These are phyloP conservation scores for Gila robusta DNA, from an alignment of 2,797 vertebrate genomes.

Conservation along the genomic window DNA sequence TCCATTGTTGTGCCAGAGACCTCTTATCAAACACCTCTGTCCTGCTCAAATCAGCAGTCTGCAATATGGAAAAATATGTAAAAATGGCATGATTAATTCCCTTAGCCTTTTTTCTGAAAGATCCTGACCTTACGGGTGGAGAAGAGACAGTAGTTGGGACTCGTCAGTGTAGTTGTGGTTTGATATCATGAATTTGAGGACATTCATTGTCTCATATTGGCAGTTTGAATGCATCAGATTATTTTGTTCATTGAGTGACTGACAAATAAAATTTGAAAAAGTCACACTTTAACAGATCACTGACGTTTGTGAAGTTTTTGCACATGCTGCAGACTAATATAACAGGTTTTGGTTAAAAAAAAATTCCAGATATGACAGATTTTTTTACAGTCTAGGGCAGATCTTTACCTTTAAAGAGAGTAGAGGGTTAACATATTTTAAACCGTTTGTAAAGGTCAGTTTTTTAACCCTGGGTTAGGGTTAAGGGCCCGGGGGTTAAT, in stretches of 20 bases:
- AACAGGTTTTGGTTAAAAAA: neutral
- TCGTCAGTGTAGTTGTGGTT: slow-evolving; percentile 12
- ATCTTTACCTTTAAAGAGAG: neutral
- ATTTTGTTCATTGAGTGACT: slow-evolving; percentile 7
- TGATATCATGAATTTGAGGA: slow-evolving; percentile 49
- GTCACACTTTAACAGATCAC: neutral
- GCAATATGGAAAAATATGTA: slow-evolving; percentile 84
- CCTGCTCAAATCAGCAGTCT: slow-evolving; percentile 76
- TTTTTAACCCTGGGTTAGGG: neutral
- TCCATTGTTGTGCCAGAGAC: slow-evolving; percentile 75
- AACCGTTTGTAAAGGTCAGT: neutral
- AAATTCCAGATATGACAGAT: neutral
- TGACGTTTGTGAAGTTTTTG: neutral
- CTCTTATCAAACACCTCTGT: slow-evolving; percentile 78
- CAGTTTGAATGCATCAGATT: slow-evolving; percentile 15
- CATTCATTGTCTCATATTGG: neutral
- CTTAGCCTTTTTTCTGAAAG: slow-evolving; percentile 66
- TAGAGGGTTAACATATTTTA: neutral
- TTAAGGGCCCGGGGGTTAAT: neutral
- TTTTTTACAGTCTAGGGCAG: neutral
- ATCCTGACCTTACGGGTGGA: slow-evolving; percentile 52
- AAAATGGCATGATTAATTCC: slow-evolving; percentile 77
- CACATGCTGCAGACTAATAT: neutral
- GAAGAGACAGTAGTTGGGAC: slow-evolving; percentile 55
- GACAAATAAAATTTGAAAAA: slow-evolving; percentile 16